Conservation (phyloP, 2,797 vertebrate species). For the Scyliorhinus canicula region DNA sequence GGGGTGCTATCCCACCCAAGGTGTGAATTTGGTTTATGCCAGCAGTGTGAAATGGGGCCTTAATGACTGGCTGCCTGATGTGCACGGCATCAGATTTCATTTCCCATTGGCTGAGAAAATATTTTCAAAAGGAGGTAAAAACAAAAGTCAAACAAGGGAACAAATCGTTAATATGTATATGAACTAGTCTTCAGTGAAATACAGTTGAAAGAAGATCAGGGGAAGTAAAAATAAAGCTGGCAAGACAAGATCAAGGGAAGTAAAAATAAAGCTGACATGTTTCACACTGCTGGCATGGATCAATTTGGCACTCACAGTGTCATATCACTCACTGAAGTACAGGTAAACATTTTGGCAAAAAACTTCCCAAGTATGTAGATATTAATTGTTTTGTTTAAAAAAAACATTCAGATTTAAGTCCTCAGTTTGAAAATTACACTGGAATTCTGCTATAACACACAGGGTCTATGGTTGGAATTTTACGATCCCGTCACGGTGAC, state of each 20-base stretch:
- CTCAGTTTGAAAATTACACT: not conserved
- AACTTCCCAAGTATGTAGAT: not conserved
- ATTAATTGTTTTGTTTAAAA: not conserved
- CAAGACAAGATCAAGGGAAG: too few species aligned
- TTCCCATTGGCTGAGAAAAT: not conserved
- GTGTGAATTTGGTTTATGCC: not conserved
- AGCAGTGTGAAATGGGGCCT: not conserved
- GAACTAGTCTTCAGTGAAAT: not conserved
- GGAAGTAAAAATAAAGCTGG: too few species aligned
- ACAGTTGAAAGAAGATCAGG: not conserved
- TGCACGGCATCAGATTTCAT: not conserved
- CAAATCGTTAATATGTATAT: not conserved
- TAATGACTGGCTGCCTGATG: not conserved
- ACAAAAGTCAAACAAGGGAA: not conserved
- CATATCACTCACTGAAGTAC: not conserved
- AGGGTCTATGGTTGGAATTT: too few species aligned
- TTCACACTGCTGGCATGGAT: too few species aligned
- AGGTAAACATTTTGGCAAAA: not conserved
- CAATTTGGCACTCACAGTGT: too few species aligned
- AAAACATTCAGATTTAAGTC: not conserved
- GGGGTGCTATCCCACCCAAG: too few species aligned
- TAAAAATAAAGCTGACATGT: too few species aligned
- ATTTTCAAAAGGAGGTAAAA: not conserved
- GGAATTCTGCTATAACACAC: too few species aligned
- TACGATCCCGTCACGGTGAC: too few species aligned